A percentile compares a stretch with the other conserved stretches of the same genome.
These are phyloP conservation scores for Benitochromis conjunctus DNA, from an alignment of 2,113 vertebrate species.

Conservation along the genomic window DNA sequence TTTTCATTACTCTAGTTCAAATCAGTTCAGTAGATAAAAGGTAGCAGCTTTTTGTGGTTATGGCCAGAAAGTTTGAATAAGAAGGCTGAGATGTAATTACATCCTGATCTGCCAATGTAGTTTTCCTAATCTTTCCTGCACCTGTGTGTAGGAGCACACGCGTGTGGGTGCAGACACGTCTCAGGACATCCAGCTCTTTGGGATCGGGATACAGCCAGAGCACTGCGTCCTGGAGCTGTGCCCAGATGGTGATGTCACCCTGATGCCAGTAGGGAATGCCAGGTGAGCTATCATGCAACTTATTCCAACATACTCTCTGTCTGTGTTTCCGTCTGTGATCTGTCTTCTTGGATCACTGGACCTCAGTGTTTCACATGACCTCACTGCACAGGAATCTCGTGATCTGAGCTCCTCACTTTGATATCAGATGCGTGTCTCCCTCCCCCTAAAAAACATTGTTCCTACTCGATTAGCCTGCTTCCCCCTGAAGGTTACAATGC, in stretches of 20 bases:
- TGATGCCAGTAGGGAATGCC: conserved; percentile 87
- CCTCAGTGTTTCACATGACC: conserved; percentile 52
- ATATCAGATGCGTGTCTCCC: conserved; percentile 36
- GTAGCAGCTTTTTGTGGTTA: background rate
- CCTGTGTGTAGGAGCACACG: conserved; percentile 82
- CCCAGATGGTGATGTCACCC: conserved; percentile 85
- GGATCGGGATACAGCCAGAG: conserved; percentile 93
- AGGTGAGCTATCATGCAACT: conserved; percentile 73
- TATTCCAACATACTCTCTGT: background rate
- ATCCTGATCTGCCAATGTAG: background rate
- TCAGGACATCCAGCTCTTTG: conserved; percentile 98
- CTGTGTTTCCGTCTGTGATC: background rate
- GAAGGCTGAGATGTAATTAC: background rate
- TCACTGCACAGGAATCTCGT: conserved; percentile 46
- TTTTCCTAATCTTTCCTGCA: conserved; percentile 15
- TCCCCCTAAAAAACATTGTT: background rate
- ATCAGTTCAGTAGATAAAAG: background rate
- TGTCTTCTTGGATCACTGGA: conserved; percentile 31
- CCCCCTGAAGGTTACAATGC: background rate
- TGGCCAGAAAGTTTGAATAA: background rate
- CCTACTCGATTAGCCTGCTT: background rate
- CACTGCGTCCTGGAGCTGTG: conserved; percentile 90
- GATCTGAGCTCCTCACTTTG: conserved; percentile 31
- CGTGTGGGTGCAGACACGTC: conserved; percentile 93
- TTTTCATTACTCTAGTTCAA: background rate